Conservation (phyloP, 35 echinoderm and acorn worm genomes). For the Acanthaster planci region DNA sequence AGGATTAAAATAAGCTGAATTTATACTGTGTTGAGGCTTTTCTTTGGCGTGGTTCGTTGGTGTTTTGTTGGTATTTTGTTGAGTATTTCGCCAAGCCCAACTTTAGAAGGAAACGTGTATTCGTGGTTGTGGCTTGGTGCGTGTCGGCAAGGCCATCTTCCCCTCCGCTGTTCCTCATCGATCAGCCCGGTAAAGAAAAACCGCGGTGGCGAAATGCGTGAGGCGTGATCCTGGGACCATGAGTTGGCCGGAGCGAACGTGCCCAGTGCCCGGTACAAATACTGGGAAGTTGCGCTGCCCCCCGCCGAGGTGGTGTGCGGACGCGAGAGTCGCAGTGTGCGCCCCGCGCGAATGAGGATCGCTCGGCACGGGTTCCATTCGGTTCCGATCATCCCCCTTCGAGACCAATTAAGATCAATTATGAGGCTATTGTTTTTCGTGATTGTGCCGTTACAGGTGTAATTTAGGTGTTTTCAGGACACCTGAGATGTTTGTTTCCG, state of each 20-base stretch:
- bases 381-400: neutral
- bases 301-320: neutral
- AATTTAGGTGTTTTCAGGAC: neutral
- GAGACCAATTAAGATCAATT: slow-evolving; percentile 29
- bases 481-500: neutral
- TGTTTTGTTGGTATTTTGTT: no score
- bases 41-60: no score
- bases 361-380: neutral
- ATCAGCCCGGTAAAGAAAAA: neutral
- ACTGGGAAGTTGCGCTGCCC: neutral
- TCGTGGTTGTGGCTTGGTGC: neutral
- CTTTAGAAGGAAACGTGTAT: neutral
- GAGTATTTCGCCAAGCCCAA: no score
- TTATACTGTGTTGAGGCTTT: no score
- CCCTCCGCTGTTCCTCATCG: slow-evolving; percentile 10
- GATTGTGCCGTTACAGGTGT: slow-evolving; percentile 4
- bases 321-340: neutral
- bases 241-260: slow-evolving; percentile 6
- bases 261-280: neutral
- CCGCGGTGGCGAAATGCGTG: neutral
- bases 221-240: slow-evolving; percentile 4
- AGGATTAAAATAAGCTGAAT: no score
- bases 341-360: neutral
- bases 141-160: neutral
- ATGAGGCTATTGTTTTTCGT: slow-evolving; percentile 18